Evolutionary conservation across 2,797 vertebrate genomes (phyloP).

Genomic region (Ambastaia sidthimunki): DNA sequence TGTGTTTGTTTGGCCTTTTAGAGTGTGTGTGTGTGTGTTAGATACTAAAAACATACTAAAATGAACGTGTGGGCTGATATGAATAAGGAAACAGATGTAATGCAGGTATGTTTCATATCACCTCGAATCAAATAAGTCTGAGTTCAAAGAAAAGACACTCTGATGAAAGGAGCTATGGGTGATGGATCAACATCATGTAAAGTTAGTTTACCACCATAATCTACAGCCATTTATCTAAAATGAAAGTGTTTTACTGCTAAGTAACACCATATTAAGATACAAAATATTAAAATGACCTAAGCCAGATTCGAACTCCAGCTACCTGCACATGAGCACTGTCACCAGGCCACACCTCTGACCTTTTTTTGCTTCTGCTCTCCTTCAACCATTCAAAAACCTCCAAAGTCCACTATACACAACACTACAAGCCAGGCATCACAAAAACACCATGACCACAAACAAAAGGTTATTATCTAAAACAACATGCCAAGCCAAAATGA

Average conservation of each 20-base stretch:
- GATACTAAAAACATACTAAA: slow-evolving; percentile 32
- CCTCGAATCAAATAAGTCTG: slow-evolving; percentile 55
- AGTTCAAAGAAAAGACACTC: background rate
- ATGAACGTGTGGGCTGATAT: slow-evolving; percentile 54
- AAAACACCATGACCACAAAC: background rate
- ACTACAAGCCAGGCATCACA: background rate
- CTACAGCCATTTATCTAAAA: background rate
- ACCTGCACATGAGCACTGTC: background rate
- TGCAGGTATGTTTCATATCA: slow-evolving; percentile 60
- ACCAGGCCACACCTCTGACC: background rate
- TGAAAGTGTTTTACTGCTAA: background rate
- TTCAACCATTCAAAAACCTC: background rate
- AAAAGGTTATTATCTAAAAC: background rate
- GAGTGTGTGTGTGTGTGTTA: too few relatives aligned
- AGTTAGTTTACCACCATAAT: slow-evolving; percentile 9
- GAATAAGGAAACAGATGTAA: slow-evolving; percentile 57
- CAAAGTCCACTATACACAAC: background rate
- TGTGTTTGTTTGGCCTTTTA: too few relatives aligned
- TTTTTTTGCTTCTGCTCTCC: background rate
- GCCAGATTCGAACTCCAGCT: background rate
- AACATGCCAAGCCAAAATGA: background rate
- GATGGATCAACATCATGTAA: background rate
- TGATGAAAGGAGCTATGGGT: slow-evolving; percentile 24
- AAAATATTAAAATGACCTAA: background rate
- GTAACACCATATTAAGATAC: slow-evolving; percentile 16